Percentiles rank a stretch among this genome's conserved stretches.
These are phyloP conservation scores for Esperia sulphurella DNA, from an alignment of 2,888 invertebrate genomes.

Conservation along the genomic window DNA sequence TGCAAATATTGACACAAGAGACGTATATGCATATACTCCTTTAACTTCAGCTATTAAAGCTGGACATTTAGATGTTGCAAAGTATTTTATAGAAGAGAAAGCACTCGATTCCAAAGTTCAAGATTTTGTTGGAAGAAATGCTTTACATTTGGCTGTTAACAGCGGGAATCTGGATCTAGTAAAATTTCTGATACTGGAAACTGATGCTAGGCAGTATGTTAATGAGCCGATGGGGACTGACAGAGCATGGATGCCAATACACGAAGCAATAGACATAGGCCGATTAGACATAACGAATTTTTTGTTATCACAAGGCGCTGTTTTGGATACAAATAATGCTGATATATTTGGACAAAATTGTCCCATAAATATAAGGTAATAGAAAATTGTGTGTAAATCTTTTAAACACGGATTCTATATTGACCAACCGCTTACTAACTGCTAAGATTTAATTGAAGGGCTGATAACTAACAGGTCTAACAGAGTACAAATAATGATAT, in stretches of 20 bases:
- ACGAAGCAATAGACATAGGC: slow-evolving; percentile 3
- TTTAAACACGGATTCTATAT: too few species aligned
- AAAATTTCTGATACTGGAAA: slow-evolving; percentile 4
- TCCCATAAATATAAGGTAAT: too few species aligned
- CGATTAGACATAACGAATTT: not conserved
- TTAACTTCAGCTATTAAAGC: too few species aligned
- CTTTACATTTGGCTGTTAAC: slow-evolving; percentile 6
- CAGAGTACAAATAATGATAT: too few species aligned
- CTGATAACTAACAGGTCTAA: too few species aligned
- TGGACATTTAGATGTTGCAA: not conserved
- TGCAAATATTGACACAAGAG: too few species aligned
- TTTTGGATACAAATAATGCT: not conserved
- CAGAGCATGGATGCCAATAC: slow-evolving; percentile 3
- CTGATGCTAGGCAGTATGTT: slow-evolving; percentile 1
- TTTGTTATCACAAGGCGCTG: not conserved
- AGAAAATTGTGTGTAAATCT: too few species aligned
- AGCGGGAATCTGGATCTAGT: slow-evolving; percentile 6
- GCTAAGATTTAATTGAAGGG: too few species aligned
- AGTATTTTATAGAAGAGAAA: not conserved
- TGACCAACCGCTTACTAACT: too few species aligned
- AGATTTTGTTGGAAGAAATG: not conserved
- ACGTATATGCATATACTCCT: too few species aligned
- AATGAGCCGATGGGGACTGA: not conserved
- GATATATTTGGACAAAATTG: not conserved
- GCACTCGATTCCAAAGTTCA: not conserved